Base-by-base conservation (phyloP, 2,113 vertebrate species). In the Arenaria interpres region DNA sequence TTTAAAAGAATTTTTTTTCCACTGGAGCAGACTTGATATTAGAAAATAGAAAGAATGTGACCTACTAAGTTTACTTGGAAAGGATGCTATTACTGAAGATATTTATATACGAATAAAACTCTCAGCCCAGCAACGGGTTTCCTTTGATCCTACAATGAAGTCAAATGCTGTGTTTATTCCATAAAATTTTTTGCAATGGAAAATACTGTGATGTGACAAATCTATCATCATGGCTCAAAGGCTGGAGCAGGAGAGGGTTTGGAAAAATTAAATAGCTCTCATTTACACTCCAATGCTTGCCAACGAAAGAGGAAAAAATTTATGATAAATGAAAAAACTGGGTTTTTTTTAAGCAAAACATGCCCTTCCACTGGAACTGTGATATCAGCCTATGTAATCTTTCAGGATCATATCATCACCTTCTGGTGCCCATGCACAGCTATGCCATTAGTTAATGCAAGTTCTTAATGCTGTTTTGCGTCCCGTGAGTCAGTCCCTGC, bases 31-130 rank as follows among this genome's bases (percentile, higher is more conserved):
- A 46, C 33, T 71, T 30, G 56, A 71, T 51, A 11, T 12, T 68
- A 74, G 79, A 85, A 91, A 88, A 83, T 37, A 82, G 0, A 18
- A 67, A 84, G 94, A 50, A 71, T 90, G 59, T 90, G 85, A 53
- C 25, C 62, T 62, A 71, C 9, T 67, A 63, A 81, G 75, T 93
- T 90, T 57, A 7, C 71, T 93, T 90, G 90, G 90, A 93, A 89
- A 66, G 51, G 79, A 75, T 89, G 84, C 68, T 80, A 3, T 48
- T 74, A 28, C 35, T 68, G 33, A 41, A 85, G 76, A n/a, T 78
- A 83, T 54, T 80, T 93, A 24, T 64, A 4, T 56, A 19, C 74
- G 82, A 90, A 12, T 75, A 57, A 93, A 77, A 68, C 60, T 76
- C 67, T 76, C 67, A 43, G 68, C 22, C 92, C 68, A 87, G 56